phyloP scores from a whole-genome alignment of 2,797 vertebrate genomes.

The Molothrus ater region DNA sequence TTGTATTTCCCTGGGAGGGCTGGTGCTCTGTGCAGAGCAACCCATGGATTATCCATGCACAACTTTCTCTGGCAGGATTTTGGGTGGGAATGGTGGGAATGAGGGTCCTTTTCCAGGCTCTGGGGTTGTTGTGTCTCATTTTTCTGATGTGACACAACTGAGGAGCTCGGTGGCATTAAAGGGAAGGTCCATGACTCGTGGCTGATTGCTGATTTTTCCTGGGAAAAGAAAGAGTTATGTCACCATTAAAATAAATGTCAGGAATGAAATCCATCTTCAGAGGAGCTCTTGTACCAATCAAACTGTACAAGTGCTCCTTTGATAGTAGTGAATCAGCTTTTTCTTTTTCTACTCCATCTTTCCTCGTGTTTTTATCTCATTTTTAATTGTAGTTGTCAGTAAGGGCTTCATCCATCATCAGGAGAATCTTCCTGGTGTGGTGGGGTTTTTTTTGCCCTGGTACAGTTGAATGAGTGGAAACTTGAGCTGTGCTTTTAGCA shows the following conservation, averaged over 20 bases:
- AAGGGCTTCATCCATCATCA: not conserved
- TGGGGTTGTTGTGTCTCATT: not conserved
- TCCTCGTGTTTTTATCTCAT: not conserved
- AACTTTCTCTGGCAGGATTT: not conserved
- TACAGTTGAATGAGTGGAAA: not conserved
- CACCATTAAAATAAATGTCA: not conserved
- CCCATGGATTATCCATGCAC: fast-evolving
- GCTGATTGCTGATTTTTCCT: not conserved
- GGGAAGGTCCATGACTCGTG: not conserved
- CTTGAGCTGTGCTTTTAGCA: not conserved
- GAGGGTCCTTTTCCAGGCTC: not conserved
- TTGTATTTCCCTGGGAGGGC: not conserved
- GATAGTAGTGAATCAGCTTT: not conserved
- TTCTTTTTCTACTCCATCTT: not conserved
- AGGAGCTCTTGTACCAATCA: not conserved
- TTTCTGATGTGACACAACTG: not conserved
- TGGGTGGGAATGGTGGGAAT: not conserved
- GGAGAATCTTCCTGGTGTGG: not conserved
- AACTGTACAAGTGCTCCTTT: not conserved
- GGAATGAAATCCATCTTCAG: not conserved
- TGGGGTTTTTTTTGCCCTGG: not conserved
- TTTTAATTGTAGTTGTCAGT: not conserved
- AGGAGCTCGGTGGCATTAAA: not conserved
- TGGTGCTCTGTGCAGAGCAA: not conserved
- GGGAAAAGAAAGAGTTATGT: not conserved